These are phyloP conservation scores for Lordiphosa collinella DNA, from an alignment of 1,140 invertebrate genomes.

Conservation along the genomic window DNA sequence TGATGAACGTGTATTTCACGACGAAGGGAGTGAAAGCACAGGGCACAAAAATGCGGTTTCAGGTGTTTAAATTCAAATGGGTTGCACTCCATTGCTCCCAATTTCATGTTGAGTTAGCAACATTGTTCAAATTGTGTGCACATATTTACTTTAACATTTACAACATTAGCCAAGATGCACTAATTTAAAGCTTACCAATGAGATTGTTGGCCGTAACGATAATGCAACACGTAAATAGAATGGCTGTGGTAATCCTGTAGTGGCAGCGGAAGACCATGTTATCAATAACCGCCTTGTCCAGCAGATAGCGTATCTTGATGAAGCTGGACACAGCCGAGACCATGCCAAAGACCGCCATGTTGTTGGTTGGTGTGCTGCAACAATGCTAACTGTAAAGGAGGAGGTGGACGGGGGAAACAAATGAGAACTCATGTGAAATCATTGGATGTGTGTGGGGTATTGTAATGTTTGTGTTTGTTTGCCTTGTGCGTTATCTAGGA, in stretches of 20 bases:
- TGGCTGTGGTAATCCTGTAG: constrained; percentile 92
- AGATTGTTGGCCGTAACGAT: constrained; percentile 93
- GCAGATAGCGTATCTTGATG: constrained; percentile 90
- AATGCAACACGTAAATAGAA: constrained; percentile 92
- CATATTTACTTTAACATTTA: constrained; percentile 15
- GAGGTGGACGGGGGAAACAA: neutral
- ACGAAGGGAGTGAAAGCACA: constrained; percentile 11
- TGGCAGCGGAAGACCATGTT: constrained; percentile 94
- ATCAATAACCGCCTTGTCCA: constrained; percentile 93
- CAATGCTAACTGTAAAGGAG: constrained; percentile 41
- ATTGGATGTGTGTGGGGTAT: neutral
- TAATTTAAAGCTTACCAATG: constrained; percentile 84
- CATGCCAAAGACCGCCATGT: constrained; percentile 91
- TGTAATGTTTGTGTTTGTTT: constrained; percentile 24
- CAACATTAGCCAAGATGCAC: constrained; percentile 49
- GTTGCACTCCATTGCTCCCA: neutral
- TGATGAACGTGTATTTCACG: constrained; percentile 37
- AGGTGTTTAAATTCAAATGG: constrained; percentile 34
- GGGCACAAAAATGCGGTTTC: constrained; percentile 12
- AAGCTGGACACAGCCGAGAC: constrained; percentile 91
- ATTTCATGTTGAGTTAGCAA: constrained; percentile 39
- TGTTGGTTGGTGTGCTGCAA: constrained; percentile 41
- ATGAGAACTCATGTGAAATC: neutral
- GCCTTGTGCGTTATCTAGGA: constrained; percentile 54
- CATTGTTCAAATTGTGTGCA: constrained; percentile 31